Evolutionary conservation across 2,113 vertebrate genomes (phyloP).

Genomic region (Mesocricetus auratus): DNA sequence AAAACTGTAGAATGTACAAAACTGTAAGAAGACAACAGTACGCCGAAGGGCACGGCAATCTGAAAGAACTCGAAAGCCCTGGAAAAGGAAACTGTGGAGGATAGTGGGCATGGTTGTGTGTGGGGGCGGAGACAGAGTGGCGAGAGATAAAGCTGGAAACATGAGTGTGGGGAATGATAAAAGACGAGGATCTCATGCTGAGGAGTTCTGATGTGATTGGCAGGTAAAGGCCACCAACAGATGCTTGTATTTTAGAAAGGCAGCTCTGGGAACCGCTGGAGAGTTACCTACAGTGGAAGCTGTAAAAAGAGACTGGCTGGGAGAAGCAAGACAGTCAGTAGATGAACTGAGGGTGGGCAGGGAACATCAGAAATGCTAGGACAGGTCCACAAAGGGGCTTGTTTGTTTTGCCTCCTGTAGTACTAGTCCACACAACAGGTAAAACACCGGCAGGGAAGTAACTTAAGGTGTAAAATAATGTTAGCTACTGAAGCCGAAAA

Average conservation of each 20-base stretch:
- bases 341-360: neutral
- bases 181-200: neutral
- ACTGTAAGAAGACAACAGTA: neutral
- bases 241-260: slow-evolving; percentile 44
- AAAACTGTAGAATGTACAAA: slow-evolving; percentile 15
- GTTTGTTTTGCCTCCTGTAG: neutral
- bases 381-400: neutral
- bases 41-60: neutral
- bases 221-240: slow-evolving; percentile 1
- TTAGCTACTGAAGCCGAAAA: neutral
- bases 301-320: neutral
- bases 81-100: neutral
- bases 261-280: neutral
- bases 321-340: neutral
- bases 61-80: neutral
- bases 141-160: neutral
- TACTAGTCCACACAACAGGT: neutral
- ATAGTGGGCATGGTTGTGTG: neutral
- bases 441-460: neutral
- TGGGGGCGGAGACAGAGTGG: neutral
- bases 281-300: neutral
- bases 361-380: neutral
- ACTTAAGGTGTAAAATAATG: slow-evolving; percentile 11
- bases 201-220: slow-evolving; percentile 21
- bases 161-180: neutral